Evolutionary conservation across 2,888 invertebrate species (phyloP).

Genomic region (Andrena fulva): DNA sequence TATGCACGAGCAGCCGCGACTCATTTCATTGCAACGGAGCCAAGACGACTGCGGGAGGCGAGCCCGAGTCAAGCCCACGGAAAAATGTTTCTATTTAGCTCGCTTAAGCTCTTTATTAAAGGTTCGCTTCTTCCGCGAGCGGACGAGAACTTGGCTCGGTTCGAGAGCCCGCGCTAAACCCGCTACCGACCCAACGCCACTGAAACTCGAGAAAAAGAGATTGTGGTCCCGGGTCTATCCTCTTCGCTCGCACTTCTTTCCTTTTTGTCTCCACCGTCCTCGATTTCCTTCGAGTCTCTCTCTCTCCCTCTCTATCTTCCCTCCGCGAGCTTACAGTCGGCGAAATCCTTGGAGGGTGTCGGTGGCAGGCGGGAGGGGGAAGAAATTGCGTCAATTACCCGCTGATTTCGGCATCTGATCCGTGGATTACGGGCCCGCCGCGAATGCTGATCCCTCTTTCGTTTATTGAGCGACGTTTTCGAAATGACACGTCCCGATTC

Average conservation of each 20-base stretch:
- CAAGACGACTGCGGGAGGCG: conserved; percentile 64
- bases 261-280: conserved; percentile 13
- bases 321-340: conserved; percentile 31
- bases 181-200: conserved; percentile 35
- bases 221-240: conserved; percentile 66
- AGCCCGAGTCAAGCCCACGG: conserved; percentile 73
- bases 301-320: not conserved
- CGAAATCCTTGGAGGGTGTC: conserved; percentile 50
- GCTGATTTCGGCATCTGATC: conserved; percentile 82
- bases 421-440: conserved; percentile 80
- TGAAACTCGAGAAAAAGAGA: conserved; percentile 64
- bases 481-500: conserved; percentile 66
- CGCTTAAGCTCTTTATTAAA: conserved; percentile 81
- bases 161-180: conserved; percentile 53
- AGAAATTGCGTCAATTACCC: conserved; percentile 82
- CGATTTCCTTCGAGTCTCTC: conserved; percentile 28
- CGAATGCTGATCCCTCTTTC: conserved; percentile 80
- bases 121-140: conserved; percentile 71
- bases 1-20: conserved; percentile 80
- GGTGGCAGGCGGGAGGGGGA: conserved; percentile 42
- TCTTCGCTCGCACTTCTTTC: conserved; percentile 12
- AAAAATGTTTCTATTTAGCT: conserved; percentile 83
- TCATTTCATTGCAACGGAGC: conserved; percentile 78
- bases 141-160: conserved; percentile 55
- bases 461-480: conserved; percentile 79